phyloP scores from a whole-genome alignment of 2,888 invertebrate species.

The Chirona hameri region DNA sequence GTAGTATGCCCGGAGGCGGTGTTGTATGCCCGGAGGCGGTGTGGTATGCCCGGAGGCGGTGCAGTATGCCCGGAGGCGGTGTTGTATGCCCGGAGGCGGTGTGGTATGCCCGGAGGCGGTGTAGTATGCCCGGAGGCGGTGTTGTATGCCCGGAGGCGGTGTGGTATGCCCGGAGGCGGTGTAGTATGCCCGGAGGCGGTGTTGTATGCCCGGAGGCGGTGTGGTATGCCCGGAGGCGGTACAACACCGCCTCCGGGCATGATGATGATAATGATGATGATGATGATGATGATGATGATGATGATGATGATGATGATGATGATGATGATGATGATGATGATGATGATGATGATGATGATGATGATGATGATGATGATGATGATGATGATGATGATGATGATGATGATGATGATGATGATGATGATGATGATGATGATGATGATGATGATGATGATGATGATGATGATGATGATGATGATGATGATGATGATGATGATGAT shows the following conservation, averaged over 20 bases:
- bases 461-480: conserved; percentile 22
- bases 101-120: no score
- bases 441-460: conserved; percentile 22
- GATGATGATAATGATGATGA: conserved; percentile 22
- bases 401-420: conserved; percentile 22
- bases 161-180: no score
- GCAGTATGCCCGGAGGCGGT: no score
- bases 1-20: no score
- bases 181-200: no score
- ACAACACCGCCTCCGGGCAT: neutral
- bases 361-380: conserved; percentile 22
- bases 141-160: no score
- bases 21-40: no score
- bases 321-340: conserved; percentile 22
- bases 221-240: no score
- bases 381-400: conserved; percentile 22
- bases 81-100: no score
- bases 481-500: conserved; percentile 22
- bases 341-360: conserved; percentile 22
- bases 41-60: no score
- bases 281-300: conserved; percentile 11
- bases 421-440: conserved; percentile 22
- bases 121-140: no score
- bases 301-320: conserved; percentile 22
- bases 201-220: no score